Conservation (phyloP, 2,113 vertebrate genomes). For the Orthonyx spaldingii region DNA sequence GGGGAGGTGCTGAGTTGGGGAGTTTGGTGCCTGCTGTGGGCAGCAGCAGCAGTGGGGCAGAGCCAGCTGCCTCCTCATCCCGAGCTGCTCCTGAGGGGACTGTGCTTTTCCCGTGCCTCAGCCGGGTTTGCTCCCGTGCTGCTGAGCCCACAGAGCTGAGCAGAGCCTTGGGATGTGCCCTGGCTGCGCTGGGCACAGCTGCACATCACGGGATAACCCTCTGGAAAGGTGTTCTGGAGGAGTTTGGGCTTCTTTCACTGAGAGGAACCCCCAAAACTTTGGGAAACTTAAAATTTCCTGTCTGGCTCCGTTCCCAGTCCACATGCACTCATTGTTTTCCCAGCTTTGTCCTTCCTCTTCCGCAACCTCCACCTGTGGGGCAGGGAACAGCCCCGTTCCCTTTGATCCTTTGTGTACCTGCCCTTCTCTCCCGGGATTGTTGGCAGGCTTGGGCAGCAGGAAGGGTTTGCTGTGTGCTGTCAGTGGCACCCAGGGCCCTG, state of each 20-base stretch:
- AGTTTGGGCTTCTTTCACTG: not conserved
- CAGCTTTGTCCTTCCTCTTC: not conserved
- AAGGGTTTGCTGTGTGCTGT: not conserved
- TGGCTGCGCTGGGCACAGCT: not conserved
- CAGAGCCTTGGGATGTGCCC: not conserved
- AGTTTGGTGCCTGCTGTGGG: not conserved
- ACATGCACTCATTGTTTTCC: not conserved
- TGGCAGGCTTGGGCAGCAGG: not conserved
- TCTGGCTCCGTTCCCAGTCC: not conserved
- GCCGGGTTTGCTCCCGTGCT: not conserved
- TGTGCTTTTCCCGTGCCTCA: not conserved
- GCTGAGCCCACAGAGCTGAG: accelerated
- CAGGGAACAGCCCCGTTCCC: not conserved
- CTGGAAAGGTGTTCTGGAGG: not conserved
- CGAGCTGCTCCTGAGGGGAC: too few relatives aligned
- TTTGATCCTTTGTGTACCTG: not conserved
- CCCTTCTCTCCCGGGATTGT: not conserved
- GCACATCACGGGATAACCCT: not conserved
- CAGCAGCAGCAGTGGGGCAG: not conserved
- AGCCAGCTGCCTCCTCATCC: not conserved
- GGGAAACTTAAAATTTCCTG: not conserved
- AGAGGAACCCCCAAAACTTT: not conserved
- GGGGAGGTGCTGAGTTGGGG: not conserved
- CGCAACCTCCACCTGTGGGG: not conserved
- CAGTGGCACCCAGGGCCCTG: not conserved